Evolutionary conservation across 2,888 invertebrate genomes (phyloP), one percentile per base, ranked within the genome.

Genomic region (Clanis bilineata): DNA sequence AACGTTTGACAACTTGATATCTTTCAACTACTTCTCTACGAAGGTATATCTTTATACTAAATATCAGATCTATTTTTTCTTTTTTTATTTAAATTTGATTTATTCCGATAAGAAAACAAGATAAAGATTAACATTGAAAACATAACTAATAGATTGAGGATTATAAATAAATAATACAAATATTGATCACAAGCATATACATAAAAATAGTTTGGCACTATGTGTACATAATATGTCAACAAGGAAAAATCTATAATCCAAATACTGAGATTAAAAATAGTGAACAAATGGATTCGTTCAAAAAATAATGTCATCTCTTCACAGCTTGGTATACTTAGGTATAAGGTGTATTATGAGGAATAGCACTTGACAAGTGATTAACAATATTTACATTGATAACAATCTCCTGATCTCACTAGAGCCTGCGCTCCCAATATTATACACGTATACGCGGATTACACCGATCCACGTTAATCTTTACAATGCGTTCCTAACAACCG

Each of bases 321-420:
- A 82, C 78, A 83, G 80, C 74, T 76, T 80, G 73, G 64, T 80
- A 80, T 72, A 77, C 74, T 78, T 77, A 75, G 63, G 67, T 69
- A 69, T 71, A 70, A 65, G 61, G 67, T 67, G 60, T 71, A 71
- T 71, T 71, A 73, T 73, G 78, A 81, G 79, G 76, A 81, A 82
- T 82, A 87, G 80, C 83, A 83, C 82, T 85, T 84, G 77, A 83
- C 74, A 82, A 76, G 70, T 77, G 75, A 76, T 76, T 83, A 87
- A 88, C 86, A 85, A 87, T 90, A 90, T 89, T 87, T 90, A 90
- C 88, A 89, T 80, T 80, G 79, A 77, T 81, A 86, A 87, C 84
- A 86, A 83, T 74, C 79, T 72, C 70, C 71, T 82, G 68, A 73
- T 77, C 74, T 77, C 80, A 77, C 72, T 15, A 38, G 12, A 62